Base-by-base conservation (phyloP, 2,888 invertebrate species). In the Scrobipalpa costella region DNA sequence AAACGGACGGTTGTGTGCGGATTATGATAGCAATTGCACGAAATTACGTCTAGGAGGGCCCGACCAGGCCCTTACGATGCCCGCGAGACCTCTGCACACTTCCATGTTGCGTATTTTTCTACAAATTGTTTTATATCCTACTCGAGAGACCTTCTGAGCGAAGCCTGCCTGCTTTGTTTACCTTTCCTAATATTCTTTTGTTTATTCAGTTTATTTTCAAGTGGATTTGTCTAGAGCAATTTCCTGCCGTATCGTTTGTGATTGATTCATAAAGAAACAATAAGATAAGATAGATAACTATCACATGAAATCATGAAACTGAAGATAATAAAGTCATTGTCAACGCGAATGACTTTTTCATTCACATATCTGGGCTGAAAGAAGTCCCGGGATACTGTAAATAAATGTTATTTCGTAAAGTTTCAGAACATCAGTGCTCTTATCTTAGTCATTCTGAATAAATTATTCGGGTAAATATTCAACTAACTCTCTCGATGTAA, bases 111-210 rank as follows among this genome's bases (percentile, higher is more conserved):
- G 68, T 66, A 67, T 67, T 76, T 77, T 71, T 64, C 66, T 66
- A 67, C 74, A 79, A 82, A 82, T 81, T 79, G 79, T 78, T 78
- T 79, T 77, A 75, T 80, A 81, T 77, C 75, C 69, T 71, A 71
- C 79, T 73, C 73, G 72, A 66, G 70, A 70, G 73, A 63, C 69
- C 62, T 69, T 67, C 68, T 66, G 62, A 60, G 65, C 67, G 19
- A 64, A 21, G 61, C 66, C 64, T 36, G 21, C 19, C 58, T 61
- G 17, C 38, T 64, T 57, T 58, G 40, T 64, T 57, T 58, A 40
- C 55, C 52, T 52, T 55, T 40, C 47, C 19, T 57, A 57, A 59
- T 59, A 40, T 17, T 11, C 38, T 38, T 27, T 40, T 44, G 59
- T 40, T 40, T 40, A 59, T 21, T 50, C 19, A 50, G 44, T 19